Base-by-base conservation (phyloP, 2,797 vertebrate genomes). In the Enteromius treurensis region DNA sequence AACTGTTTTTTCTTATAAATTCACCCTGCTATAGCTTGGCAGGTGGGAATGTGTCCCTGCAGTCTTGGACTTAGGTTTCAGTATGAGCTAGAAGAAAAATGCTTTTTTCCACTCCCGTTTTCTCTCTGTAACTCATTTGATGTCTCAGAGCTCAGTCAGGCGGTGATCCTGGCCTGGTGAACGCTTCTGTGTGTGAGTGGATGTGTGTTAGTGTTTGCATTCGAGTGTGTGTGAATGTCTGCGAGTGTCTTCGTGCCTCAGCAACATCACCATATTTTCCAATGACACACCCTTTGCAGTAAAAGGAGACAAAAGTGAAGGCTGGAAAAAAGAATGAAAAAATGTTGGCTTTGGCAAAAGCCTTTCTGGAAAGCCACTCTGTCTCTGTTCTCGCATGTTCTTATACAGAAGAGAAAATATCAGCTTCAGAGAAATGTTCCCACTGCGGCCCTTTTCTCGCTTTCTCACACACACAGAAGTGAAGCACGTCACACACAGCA, bases 1-100 rank as follows among this genome's bases (percentile, higher is more conserved):
- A 34, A 26, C 37, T 68, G 32, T 26, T 64, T 42, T 42, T 14
- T 26, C 21, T 80, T 78, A 40, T 81, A 17, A 67, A 71, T 76
- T 79, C 70, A n/a, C 40, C 47, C 81, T 42, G 55, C 69, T 73
- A 78, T 51, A 37, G 14, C 17, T 65, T 89, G 89, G 90, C 89
- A 88, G 88, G 88, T 76, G 84, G 80, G 86, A 88, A 87, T 90
- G 92, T 91, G 90, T 92, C 92, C 91, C 92, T 90, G 89, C 89
- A 86, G 86, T 83, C 81, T 90, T 86, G 78, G 67, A 91, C 91
- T 91, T 91, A 84, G 88, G 90, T 93, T 94, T 93, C 93, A 94
- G 89, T 88, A 60, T 68, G 14, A 14, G n/a, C 70, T n/a, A 58
- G 53, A 84, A 71, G 81, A 90, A 93, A 92, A 90, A n/a, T 49